Base-by-base conservation (phyloP, 1,140 invertebrate species). In the Dendroctonus valens region DNA sequence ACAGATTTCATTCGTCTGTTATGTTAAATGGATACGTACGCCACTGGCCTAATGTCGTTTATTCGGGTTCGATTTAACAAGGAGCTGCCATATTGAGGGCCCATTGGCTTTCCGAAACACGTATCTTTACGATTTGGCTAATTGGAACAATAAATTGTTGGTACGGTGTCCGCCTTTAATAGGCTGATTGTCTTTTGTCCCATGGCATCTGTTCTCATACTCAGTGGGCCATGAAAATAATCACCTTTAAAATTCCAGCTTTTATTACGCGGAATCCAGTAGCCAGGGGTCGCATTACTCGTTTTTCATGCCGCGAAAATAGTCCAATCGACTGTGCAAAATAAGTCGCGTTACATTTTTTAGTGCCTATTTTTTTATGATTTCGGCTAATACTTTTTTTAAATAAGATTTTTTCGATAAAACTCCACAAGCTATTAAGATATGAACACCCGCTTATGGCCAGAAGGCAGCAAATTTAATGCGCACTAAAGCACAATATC, bases 91-190 rank as follows among this genome's bases (percentile, higher is more conserved):
- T 62, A 52, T 41, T 12, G 51, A 41, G 41, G 57, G 14, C 38
- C 42, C 65, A 67, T 78, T 77, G 73, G 67, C 71, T 75, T 75
- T 75, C 73, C 77, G 74, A 77, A 78, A 78, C 77, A 78, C 77
- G 77, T 78, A 78, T 75, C 76, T 75, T 77, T 76, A 74, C 76
- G 76, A 78, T 78, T 78, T 78, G 73, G 77, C 77, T 78, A 78
- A 78, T 78, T 78, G 76, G 77, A 70, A 77, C 77, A 77, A 78
- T 78, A 78, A 78, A 78, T 78, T 77, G 76, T 77, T 75, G 74
- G 72, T 77, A 76, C 74, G 70, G 76, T 77, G 42, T 76, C 76
- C 76, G 69, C 68, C 73, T 75, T 77, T 78, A 78, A 78, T 78
- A 78, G 77, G 77, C 76, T 75, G 77, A 78, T 78, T 78, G 77